Evolutionary conservation across 2,888 invertebrate species (phyloP).

Genomic region (Philereme transversata): DNA sequence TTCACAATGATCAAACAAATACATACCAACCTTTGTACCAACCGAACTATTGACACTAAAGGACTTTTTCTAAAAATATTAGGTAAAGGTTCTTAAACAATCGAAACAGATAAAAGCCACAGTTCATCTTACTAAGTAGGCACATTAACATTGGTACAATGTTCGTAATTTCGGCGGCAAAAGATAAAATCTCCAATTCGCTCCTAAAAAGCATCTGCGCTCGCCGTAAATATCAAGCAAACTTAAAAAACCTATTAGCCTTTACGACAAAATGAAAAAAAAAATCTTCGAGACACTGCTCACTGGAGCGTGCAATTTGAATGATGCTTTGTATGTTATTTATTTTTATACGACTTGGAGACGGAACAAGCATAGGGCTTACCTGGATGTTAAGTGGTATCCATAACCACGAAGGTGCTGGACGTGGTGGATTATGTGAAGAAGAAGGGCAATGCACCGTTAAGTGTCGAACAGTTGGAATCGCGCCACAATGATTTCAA

Average conservation of each 20-base stretch:
- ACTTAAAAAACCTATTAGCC: constrained; percentile 41
- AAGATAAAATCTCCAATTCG: constrained; percentile 37
- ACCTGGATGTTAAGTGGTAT: background rate
- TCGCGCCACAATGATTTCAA: too few relatives aligned
- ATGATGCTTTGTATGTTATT: background rate
- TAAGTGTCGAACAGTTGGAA: too few relatives aligned
- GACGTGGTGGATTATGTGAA: too few relatives aligned
- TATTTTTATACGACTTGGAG: too few relatives aligned
- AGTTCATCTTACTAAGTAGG: constrained; percentile 6
- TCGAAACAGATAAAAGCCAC: constrained; percentile 1
- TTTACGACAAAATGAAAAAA: constrained; percentile 36
- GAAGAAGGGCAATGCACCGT: too few relatives aligned
- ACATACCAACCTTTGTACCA: too few relatives aligned
- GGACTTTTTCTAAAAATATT: background rate
- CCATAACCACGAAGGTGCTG: too few relatives aligned
- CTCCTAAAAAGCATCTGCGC: constrained; percentile 39
- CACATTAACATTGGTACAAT: constrained; percentile 19
- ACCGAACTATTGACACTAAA: too few relatives aligned
- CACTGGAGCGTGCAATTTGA: background rate
- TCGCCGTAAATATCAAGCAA: constrained; percentile 38
- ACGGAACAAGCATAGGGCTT: too few relatives aligned
- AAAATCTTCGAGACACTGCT: constrained; percentile 21
- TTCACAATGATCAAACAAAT: too few relatives aligned
- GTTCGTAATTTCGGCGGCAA: constrained; percentile 27
- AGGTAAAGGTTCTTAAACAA: background rate